Conservation (phyloP, 2,888 invertebrate genomes). For the Hydrotaea cyrtoneurina region DNA sequence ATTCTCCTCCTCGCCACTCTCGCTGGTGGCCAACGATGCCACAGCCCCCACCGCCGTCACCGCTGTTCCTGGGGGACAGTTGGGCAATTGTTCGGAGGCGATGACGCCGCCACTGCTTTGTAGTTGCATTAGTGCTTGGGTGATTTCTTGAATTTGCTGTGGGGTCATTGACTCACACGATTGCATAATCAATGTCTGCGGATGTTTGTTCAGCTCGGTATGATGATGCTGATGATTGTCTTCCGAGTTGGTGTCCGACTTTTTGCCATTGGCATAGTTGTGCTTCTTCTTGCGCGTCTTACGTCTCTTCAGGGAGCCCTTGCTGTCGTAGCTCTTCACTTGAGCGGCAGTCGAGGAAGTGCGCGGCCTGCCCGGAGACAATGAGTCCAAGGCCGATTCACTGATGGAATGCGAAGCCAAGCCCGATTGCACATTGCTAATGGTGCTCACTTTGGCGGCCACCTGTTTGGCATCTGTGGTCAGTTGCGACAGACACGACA, state of each 20-base stretch:
- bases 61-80: conserved; percentile 79
- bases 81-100: conserved; percentile 58
- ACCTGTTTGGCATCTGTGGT: conserved; percentile 81
- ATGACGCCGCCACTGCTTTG: conserved; percentile 56
- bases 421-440: conserved; percentile 81
- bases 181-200: conserved; percentile 83
- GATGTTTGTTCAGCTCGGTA: conserved; percentile 41
- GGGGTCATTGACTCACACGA: conserved; percentile 82
- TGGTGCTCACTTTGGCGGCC: conserved; percentile 71
- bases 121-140: conserved; percentile 80
- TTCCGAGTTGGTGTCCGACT: conserved; percentile 84
- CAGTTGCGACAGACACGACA: conserved; percentile 91
- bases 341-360: conserved; percentile 73
- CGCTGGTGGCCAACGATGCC: conserved; percentile 59
- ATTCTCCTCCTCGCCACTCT: conserved; percentile 82
- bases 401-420: conserved; percentile 90
- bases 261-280: conserved; percentile 71
- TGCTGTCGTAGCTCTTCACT: conserved; percentile 78
- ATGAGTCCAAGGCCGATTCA: conserved; percentile 91
- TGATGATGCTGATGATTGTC: conserved; percentile 70
- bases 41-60: conserved; percentile 16
- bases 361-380: conserved; percentile 82
- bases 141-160: conserved; percentile 83
- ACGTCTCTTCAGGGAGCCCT: conserved; percentile 79
- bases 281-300: conserved; percentile 79